These are phyloP conservation scores for Magallana ariakensis DNA, from an alignment of 1,140 invertebrate species.

Conservation along the genomic window DNA sequence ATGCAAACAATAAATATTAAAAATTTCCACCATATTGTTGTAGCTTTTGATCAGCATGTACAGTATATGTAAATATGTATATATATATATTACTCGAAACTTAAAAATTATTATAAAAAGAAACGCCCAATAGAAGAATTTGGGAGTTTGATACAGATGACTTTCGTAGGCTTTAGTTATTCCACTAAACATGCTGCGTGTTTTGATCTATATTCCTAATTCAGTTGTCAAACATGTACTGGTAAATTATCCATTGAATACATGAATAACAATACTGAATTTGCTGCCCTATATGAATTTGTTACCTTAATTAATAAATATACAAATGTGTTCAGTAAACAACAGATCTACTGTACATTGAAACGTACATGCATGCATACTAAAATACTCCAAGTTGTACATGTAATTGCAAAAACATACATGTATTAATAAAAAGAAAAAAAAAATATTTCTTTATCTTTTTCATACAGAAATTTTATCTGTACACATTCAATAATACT, in stretches of 20 bases:
- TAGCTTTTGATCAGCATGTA: background rate
- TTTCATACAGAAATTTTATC: too few relatives aligned
- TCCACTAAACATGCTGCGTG: background rate
- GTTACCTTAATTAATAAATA: background rate
- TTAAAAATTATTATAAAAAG: too few relatives aligned
- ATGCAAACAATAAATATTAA: background rate
- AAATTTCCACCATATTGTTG: background rate
- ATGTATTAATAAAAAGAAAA: too few relatives aligned
- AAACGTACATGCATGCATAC: background rate
- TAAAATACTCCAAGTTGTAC: background rate
- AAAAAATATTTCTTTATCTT: too few relatives aligned
- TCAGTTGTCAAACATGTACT: background rate
- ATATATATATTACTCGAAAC: too few relatives aligned
- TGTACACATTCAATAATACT: too few relatives aligned
- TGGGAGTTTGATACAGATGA: too few relatives aligned
- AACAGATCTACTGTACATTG: background rate
- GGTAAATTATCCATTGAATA: background rate
- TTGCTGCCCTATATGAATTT: background rate
- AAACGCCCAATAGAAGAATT: too few relatives aligned
- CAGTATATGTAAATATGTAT: background rate
- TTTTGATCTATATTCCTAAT: background rate
- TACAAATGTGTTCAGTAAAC: background rate
- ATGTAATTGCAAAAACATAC: too few relatives aligned
- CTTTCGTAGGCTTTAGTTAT: too few relatives aligned
- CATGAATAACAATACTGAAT: constrained; percentile 21